A percentile compares a stretch with the other conserved stretches of the same genome.
These are phyloP conservation scores for Mongoloraphidia duomilia DNA, from an alignment of 2,888 invertebrate species.

Conservation along the genomic window DNA sequence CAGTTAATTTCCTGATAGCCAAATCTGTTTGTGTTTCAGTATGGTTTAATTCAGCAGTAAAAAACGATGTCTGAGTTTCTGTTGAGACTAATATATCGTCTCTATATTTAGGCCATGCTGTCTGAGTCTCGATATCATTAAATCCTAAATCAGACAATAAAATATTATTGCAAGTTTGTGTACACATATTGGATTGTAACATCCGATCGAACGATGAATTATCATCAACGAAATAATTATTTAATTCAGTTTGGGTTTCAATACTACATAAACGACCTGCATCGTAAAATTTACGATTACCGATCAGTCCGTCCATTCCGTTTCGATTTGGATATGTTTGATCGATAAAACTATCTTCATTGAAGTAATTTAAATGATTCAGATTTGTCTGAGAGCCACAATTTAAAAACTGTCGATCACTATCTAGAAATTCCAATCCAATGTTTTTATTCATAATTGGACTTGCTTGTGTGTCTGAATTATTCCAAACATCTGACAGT, in stretches of 20 bases:
- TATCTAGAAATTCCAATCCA: conserved; percentile 14
- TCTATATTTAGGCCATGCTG: conserved; percentile 35
- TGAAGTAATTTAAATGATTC: background rate
- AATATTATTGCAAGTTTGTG: conserved; percentile 40
- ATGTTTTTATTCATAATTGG: conserved; percentile 20
- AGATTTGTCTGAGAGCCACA: conserved; percentile 16
- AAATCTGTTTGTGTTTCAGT: conserved; percentile 40
- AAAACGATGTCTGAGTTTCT: conserved; percentile 40
- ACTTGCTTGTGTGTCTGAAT: conserved; percentile 28
- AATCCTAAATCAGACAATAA: conserved; percentile 38
- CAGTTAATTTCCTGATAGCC: conserved; percentile 5
- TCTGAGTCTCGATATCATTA: conserved; percentile 49
- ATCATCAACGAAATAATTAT: conserved; percentile 26
- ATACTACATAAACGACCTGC: conserved; percentile 31
- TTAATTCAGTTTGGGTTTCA: conserved; percentile 43
- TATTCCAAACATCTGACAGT: conserved; percentile 27
- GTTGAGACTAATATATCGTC: conserved; percentile 41
- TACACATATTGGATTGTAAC: conserved; percentile 32
- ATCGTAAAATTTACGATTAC: conserved; percentile 21
- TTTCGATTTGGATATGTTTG: background rate
- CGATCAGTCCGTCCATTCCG: conserved; percentile 1
- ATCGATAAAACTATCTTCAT: background rate
- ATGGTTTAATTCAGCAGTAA: conserved; percentile 28
- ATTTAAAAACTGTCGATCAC: conserved; percentile 7
- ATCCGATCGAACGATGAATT: conserved; percentile 28